Evolutionary conservation across 2,113 vertebrate genomes (phyloP).

Genomic region (Erythrolamprus reginae): DNA sequence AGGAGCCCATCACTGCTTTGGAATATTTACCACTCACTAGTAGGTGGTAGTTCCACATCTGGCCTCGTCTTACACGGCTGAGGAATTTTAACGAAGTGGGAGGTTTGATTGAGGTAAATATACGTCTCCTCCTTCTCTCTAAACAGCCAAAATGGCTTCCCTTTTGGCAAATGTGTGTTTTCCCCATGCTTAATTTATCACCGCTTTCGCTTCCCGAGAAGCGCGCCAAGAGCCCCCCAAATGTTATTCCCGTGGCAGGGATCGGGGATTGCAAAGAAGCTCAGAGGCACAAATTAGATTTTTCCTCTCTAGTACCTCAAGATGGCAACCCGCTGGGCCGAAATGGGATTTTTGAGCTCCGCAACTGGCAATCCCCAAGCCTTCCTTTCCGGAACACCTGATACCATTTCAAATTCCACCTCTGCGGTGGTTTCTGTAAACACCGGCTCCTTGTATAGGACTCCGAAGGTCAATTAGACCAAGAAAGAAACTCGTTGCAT

Average conservation of each 20-base stretch:
- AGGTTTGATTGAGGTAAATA: neutral
- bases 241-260: neutral
- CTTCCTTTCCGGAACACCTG: neutral
- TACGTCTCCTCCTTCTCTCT: neutral
- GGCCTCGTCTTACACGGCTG: neutral
- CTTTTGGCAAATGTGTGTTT: neutral
- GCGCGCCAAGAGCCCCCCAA: neutral
- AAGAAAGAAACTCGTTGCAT: neutral
- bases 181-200: neutral
- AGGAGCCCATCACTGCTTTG: too few relatives aligned
- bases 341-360: neutral
- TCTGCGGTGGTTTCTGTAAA: neutral
- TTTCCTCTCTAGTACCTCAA: neutral
- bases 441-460: neutral
- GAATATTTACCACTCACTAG: neutral
- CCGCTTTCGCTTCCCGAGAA: neutral
- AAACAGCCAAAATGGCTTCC: neutral
- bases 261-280: neutral
- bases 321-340: neutral
- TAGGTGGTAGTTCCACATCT: neutral
- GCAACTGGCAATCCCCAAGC: neutral
- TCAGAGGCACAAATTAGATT: neutral
- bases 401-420: neutral
- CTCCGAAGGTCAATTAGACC: constrained; percentile 14
- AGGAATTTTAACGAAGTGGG: neutral